Evolutionary conservation across 2,888 invertebrate genomes (phyloP).

Genomic region (Drepana falcataria): DNA sequence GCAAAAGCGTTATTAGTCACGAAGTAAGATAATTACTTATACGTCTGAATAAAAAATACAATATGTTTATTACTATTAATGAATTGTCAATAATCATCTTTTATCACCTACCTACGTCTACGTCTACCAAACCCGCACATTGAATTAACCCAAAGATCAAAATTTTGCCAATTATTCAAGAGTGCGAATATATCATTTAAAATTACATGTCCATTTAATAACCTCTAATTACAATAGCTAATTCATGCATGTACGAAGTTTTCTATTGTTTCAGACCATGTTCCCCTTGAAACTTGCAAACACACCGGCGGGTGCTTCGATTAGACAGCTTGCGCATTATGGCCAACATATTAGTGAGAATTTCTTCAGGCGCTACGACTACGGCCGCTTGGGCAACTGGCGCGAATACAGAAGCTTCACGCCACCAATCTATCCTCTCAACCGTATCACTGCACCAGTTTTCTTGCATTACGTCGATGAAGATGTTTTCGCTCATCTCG

Average conservation of each 20-base stretch:
- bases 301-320: conserved; percentile 82
- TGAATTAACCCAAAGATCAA: too few species aligned
- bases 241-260: background rate
- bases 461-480: conserved; percentile 79
- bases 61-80: too few species aligned
- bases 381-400: conserved; percentile 67
- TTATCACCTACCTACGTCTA: too few species aligned
- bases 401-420: conserved; percentile 62
- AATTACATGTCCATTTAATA: too few species aligned
- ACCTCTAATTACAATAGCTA: background rate
- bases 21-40: too few species aligned
- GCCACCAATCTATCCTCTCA: conserved; percentile 78
- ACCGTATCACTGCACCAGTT: conserved; percentile 74
- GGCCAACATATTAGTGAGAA: conserved; percentile 78
- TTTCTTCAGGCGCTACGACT: conserved; percentile 72
- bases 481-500: conserved; percentile 77
- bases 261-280: conserved; percentile 69
- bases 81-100: too few species aligned
- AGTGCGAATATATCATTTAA: too few species aligned
- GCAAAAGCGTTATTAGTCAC: too few species aligned
- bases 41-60: too few species aligned
- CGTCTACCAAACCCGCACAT: too few species aligned
- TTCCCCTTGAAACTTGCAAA: conserved; percentile 82
- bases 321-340: conserved; percentile 83
- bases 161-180: too few species aligned